Evolutionary conservation across 2,888 invertebrate genomes (phyloP), one percentile per base, ranked within the genome.

Genomic region (Leptopilina syphax): DNA sequence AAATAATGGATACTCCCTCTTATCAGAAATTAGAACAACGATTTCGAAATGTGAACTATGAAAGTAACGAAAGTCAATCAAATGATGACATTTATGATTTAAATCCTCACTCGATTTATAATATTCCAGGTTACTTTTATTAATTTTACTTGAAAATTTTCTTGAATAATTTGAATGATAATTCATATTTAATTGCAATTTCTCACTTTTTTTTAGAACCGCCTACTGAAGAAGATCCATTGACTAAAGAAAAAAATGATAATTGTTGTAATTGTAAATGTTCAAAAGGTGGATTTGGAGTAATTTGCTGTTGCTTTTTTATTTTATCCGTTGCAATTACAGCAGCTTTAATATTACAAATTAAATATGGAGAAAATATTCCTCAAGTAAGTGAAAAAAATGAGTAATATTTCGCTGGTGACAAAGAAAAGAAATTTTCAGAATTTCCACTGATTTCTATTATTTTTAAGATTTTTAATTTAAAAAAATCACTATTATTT

Each of bases 341-440:
- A 24, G 91, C 96, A 67, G 96, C 96, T 63, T 93, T 97, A 77
- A 93, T 96, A 82, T 92, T 96, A 73, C 96, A 96, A 90, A 95
- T 96, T 85, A 94, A 95, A 91, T 94, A 95, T 88, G 95, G 96
- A 3, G 95, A 95, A 88, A 95, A 95, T 88, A 84, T 86, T 68
- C 85, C 85, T 67, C 95, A 96, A 94, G 96, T 96, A 89, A 86
- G 83, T 60, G 13, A 2, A 60, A 18, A 60, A 60, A 60, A n/a
- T 18, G 4, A 27, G 27, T 3, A 27, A 27, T 34, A 34, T 34
- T 34, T 34, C 4, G 4, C 34, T 34, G 34, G 18, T 18, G 18
- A 18, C 18, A 34, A 34, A 0, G 4, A 3, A 34, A 34, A 34
- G 1, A 34, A 34, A 34, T 34, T 34, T 34, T 34, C 34, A 34